Base-by-base conservation (phyloP, 2,113 vertebrate genomes). In the Rhagologus leucostigma region DNA sequence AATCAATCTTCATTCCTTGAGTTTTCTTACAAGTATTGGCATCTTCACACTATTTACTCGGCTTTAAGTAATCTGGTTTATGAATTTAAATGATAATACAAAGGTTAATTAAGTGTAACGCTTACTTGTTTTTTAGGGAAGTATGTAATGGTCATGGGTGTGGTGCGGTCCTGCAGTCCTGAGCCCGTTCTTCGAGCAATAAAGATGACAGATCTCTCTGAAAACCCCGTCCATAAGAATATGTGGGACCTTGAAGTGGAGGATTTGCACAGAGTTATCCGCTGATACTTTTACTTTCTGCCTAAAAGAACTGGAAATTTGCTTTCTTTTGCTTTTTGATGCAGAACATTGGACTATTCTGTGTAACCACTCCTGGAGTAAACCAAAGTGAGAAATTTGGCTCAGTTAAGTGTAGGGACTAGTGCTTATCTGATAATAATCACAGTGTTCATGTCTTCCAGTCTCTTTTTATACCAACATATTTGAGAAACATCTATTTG, bases 81-180 rank as follows among this genome's bases (percentile, higher is more conserved):
- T 59, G 39, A 65, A 47, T 70, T 85, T 33, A 56, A 73, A 32
- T 44, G 9, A 42, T 44, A 64, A 24, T 59, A 7, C 17, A 44
- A 27, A 64, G 24, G 9, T 62, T 77, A 80, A 77, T 70, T 62
- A 23, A 9, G 22, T 55, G 5, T 83, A 7, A 44, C 23, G 8
- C 39, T 57, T 64, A 19, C 9, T 84, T 77, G 49, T 69, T 77
- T 86, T 75, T 87, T 94, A 99, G 99, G 99, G 33, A 99, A 98
- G 88, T 99, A 99, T 27, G 99, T 99, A 65, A 99, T 99, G 99
- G 98, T 99, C 90, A 99, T 99, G 99, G 99, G 99, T 4, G 55
- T 98, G 77, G 95, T 99, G 73, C 97, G 97, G 78, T 97, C 98
- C 13, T 97, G 98, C 81, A 98, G 96, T 84, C 99, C 99, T 1